Conservation (phyloP, 2,113 vertebrate genomes). For the Crotalus viridis region DNA sequence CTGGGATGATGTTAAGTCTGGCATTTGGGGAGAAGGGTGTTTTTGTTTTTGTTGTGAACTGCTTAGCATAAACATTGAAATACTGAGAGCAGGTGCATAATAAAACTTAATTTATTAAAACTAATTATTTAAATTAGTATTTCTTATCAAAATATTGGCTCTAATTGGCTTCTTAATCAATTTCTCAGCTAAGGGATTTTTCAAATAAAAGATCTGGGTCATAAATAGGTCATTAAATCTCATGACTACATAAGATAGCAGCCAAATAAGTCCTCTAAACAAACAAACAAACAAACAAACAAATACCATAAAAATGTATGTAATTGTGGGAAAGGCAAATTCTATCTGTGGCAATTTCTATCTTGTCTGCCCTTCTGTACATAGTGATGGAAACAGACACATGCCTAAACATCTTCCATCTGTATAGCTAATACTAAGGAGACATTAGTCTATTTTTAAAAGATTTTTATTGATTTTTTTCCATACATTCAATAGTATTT, state of each 20-base stretch:
- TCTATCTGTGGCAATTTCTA: background rate
- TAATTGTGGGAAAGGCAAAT: background rate
- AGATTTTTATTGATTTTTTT: too few relatives aligned
- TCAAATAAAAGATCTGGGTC: background rate
- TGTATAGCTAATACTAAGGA: background rate
- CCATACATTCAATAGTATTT: too few relatives aligned
- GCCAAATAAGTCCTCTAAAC: background rate
- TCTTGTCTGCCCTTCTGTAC: background rate
- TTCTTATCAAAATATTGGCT: background rate
- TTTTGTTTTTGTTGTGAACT: background rate
- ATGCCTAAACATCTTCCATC: background rate
- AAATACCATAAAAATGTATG: background rate
- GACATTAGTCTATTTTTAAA: background rate
- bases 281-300: background rate
- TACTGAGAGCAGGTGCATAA: rapidly evolving
- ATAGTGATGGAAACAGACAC: background rate
- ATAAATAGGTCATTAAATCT: background rate
- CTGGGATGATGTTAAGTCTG: background rate
- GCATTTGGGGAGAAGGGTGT: background rate
- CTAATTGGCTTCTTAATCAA: background rate
- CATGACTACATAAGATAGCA: background rate
- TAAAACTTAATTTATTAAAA: background rate
- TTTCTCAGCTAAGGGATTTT: rapidly evolving
- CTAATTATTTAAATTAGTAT: background rate
- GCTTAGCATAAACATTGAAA: background rate